phyloP scores from a whole-genome alignment of 2,888 invertebrate genomes.

The Lamproptera curius region DNA sequence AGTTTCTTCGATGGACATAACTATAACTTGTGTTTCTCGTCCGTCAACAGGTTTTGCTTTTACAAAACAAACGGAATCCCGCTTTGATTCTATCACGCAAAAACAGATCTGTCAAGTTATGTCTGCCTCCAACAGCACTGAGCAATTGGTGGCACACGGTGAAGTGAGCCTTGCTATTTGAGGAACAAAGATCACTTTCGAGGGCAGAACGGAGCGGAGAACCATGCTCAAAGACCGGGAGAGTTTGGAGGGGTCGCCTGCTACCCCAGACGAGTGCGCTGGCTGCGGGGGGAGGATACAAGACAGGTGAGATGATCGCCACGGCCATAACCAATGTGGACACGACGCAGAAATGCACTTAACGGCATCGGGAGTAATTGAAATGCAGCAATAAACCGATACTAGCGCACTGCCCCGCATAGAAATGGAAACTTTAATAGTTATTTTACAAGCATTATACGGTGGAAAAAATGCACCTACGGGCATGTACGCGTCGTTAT shows the following conservation, averaged over 20 bases:
- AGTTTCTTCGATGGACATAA: constrained; percentile 11
- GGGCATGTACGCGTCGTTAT: constrained; percentile 1
- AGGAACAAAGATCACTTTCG: constrained; percentile 51
- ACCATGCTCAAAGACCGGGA: constrained; percentile 84
- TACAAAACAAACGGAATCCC: constrained; percentile 24
- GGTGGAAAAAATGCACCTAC: constrained; percentile 5
- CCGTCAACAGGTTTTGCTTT: constrained; percentile 25
- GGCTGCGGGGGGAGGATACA: constrained; percentile 81
- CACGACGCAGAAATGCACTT: constrained; percentile 19
- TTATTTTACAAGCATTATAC: constrained; percentile 12
- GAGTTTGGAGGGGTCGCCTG: constrained; percentile 69
- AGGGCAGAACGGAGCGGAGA: constrained; percentile 44
- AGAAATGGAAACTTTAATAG: constrained; percentile 14
- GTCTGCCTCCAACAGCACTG: constrained; percentile 39
- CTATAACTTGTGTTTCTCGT: constrained; percentile 19
- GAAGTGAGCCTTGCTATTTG: constrained; percentile 57
- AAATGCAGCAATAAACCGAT: constrained; percentile 20
- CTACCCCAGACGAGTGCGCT: constrained; percentile 75
- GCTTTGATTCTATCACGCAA: constrained; percentile 28
- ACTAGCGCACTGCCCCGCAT: constrained; percentile 6
- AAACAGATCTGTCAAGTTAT: constrained; percentile 37
- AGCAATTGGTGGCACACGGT: constrained; percentile 32
- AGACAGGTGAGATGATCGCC: constrained; percentile 63
- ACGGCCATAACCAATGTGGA: constrained; percentile 14
- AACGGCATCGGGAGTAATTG: constrained; percentile 17